Evolutionary conservation across 2,113 vertebrate species (phyloP).

Genomic region (Chlamydotis undulata): DNA sequence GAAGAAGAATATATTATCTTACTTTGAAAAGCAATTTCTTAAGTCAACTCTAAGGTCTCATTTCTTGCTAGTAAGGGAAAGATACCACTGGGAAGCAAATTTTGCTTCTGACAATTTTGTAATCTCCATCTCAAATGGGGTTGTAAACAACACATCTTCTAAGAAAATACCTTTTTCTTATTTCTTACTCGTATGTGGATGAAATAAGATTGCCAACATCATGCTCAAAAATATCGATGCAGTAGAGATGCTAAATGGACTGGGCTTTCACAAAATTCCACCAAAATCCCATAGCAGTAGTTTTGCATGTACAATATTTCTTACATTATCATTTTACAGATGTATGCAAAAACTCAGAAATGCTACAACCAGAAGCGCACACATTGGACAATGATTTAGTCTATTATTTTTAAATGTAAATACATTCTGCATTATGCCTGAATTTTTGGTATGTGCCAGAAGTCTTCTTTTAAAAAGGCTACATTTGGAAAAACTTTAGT

Average conservation of each 20-base stretch:
- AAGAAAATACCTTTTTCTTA: not conserved
- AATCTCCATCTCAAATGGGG: not conserved
- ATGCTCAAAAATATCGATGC: not conserved
- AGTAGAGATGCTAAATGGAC: not conserved
- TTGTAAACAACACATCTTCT: not conserved
- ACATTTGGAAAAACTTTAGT: not conserved
- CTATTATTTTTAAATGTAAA: not conserved
- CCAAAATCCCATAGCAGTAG: fast-evolving
- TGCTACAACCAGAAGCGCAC: not conserved
- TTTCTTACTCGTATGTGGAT: not conserved
- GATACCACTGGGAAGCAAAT: not conserved
- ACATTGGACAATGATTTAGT: not conserved
- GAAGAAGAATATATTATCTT: not conserved
- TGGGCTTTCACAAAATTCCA: not conserved
- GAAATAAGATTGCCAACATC: not conserved
- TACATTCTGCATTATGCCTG: not conserved
- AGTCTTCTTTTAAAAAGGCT: not conserved
- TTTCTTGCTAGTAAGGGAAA: not conserved
- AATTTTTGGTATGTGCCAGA: not conserved
- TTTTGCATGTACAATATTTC: not conserved
- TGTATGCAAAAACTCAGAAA: not conserved
- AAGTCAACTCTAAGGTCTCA: not conserved
- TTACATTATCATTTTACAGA: not conserved
- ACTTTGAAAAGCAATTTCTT: not conserved
- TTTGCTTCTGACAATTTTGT: not conserved